A percentile compares a stretch with the other conserved stretches of the same genome.
Conservation (phyloP, 2,113 vertebrate genomes). For the Pluvialis apricaria region DNA sequence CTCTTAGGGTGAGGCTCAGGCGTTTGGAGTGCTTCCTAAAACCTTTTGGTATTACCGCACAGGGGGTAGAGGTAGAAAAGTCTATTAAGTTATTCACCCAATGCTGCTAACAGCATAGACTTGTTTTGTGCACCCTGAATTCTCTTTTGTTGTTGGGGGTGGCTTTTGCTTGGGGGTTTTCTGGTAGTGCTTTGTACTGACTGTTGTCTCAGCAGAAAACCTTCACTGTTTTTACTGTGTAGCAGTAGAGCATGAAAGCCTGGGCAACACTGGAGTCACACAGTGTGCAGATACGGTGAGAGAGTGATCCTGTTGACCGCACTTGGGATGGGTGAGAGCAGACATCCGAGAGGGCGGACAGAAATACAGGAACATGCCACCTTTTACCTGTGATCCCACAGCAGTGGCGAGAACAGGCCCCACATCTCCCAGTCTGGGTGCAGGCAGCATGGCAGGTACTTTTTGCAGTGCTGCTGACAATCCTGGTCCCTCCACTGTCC, state of each 20-base stretch:
- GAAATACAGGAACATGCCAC: neutral
- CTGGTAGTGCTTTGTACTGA: neutral
- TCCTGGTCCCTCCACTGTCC: neutral
- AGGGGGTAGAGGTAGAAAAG: neutral
- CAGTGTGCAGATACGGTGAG: rapidly evolving
- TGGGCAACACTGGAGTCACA: neutral
- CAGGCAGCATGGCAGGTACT: neutral
- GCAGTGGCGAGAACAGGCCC: neutral
- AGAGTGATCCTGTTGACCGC: neutral
- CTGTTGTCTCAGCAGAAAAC: neutral
- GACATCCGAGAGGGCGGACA: neutral
- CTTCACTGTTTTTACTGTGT: neutral
- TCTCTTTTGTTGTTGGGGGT: neutral
- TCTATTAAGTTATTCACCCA: neutral
- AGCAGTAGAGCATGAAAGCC: neutral
- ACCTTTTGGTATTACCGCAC: neutral
- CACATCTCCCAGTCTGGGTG: neutral
- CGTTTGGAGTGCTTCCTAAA: neutral
- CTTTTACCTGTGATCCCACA: neutral
- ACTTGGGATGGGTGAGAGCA: rapidly evolving
- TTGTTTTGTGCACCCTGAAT: neutral
- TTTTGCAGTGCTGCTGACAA: neutral
- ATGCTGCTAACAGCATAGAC: neutral
- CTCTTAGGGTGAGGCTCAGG: neutral
- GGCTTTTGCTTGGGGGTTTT: neutral